phyloP scores from a whole-genome alignment of 2,888 invertebrate species.

The Diplolepis rosae region DNA sequence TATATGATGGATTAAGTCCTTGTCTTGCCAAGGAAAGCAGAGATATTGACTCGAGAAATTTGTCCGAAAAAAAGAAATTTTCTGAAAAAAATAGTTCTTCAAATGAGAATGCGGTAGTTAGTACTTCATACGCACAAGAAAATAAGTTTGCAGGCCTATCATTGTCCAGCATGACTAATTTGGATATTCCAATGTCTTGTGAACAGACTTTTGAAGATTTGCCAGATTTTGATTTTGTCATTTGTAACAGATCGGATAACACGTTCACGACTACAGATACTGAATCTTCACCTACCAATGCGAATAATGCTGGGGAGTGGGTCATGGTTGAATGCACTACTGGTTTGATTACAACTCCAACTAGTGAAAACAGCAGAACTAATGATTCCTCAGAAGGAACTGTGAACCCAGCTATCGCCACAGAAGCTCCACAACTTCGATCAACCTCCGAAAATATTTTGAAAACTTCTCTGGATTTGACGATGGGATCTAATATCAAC shows the following conservation, averaged over 20 bases:
- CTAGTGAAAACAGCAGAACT: slow-evolving; percentile 61
- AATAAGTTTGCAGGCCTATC: slow-evolving; percentile 53
- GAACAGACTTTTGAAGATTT: slow-evolving; percentile 67
- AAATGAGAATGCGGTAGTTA: slow-evolving; percentile 38
- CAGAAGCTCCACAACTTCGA: slow-evolving; percentile 57
- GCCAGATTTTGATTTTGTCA: slow-evolving; percentile 66
- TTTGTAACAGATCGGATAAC: slow-evolving; percentile 66
- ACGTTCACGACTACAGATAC: slow-evolving; percentile 65
- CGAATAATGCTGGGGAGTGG: slow-evolving; percentile 66
- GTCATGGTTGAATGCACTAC: slow-evolving; percentile 65
- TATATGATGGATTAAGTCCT: slow-evolving; percentile 47
- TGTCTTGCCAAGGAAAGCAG: slow-evolving; percentile 44
- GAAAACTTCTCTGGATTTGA: slow-evolving; percentile 64
- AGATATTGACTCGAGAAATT: slow-evolving; percentile 40
- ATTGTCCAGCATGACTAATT: slow-evolving; percentile 63
- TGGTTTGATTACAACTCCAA: slow-evolving; percentile 62
- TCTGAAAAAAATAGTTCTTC: slow-evolving; percentile 38
- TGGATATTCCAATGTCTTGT: slow-evolving; percentile 70
- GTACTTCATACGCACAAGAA: slow-evolving; percentile 47
- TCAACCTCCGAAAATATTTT: slow-evolving; percentile 66
- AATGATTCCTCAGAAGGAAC: slow-evolving; percentile 62
- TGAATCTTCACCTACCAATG: slow-evolving; percentile 55
- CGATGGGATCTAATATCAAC: slow-evolving; percentile 66
- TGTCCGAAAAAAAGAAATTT: slow-evolving; percentile 42
- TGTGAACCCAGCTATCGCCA: slow-evolving; percentile 61